Evolutionary conservation across 2,797 vertebrate species (phyloP).

Genomic region (Tadarida brasiliensis): DNA sequence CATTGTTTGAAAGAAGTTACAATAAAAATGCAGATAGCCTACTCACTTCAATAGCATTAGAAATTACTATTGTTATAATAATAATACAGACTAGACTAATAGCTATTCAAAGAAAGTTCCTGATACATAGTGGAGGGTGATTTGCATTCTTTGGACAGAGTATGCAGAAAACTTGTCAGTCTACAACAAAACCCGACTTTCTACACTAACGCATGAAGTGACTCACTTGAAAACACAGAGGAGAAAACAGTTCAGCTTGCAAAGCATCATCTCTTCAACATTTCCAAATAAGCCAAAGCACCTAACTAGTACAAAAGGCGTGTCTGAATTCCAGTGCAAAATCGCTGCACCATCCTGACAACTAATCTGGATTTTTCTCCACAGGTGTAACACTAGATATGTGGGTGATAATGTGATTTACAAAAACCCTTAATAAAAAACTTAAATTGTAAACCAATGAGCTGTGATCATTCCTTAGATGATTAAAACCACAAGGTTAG

Average conservation of each 20-base stretch:
- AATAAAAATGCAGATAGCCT: conserved; percentile 71
- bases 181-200: conserved; percentile 65
- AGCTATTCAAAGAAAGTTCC: conserved; percentile 73
- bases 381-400: conserved; percentile 45
- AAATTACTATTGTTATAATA: conserved; percentile 80
- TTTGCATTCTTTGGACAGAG: conserved; percentile 75
- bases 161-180: conserved; percentile 72
- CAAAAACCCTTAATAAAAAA: conserved; percentile 15
- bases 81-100: conserved; percentile 70
- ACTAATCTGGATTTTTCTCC: conserved; percentile 50
- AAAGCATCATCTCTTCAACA: conserved; percentile 57
- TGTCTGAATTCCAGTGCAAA: conserved; percentile 59
- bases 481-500: background rate
- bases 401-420: conserved; percentile 51
- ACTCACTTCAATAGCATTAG: conserved; percentile 71
- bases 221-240: background rate
- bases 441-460: background rate
- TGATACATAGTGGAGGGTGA: conserved; percentile 64
- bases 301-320: conserved; percentile 17
- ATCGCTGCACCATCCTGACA: conserved; percentile 32
- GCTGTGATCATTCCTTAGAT: background rate
- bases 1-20: conserved; percentile 69
- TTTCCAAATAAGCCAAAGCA: conserved; percentile 54
- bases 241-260: conserved; percentile 48
- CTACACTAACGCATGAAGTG: conserved; percentile 67